These are phyloP conservation scores for Clitarchus hookeri DNA, from an alignment of 2,888 invertebrate species.

Conservation along the genomic window DNA sequence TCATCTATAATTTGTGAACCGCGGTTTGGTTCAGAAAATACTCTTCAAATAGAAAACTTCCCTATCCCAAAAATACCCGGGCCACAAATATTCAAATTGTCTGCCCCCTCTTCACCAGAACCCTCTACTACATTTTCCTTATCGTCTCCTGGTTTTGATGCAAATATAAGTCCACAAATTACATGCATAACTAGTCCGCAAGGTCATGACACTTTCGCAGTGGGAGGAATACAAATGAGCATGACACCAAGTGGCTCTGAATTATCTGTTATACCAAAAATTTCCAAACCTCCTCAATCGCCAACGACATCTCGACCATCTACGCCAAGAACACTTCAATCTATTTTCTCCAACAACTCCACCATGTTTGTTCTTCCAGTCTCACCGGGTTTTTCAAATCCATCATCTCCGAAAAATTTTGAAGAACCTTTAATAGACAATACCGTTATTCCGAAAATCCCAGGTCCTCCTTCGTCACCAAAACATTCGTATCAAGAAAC, in stretches of 20 bases:
- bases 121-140: constrained; percentile 18
- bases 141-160: neutral
- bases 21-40: neutral
- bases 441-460: constrained; percentile 39
- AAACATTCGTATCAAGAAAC: constrained; percentile 33
- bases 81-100: constrained; percentile 33
- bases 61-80: constrained; percentile 38
- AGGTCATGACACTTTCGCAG: neutral
- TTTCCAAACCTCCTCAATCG: constrained; percentile 35
- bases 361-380: constrained; percentile 26
- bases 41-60: constrained; percentile 19
- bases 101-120: constrained; percentile 33
- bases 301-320: constrained; percentile 35
- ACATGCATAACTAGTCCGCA: neutral
- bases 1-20: neutral
- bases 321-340: constrained; percentile 25
- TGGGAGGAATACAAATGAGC: neutral
- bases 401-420: constrained; percentile 32
- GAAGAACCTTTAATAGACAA: constrained; percentile 31
- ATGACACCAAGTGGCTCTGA: neutral
- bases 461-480: constrained; percentile 40
- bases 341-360: constrained; percentile 16
- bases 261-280: constrained; percentile 32
- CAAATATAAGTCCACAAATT: neutral
- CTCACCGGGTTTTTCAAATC: constrained; percentile 31